Evolutionary conservation across 2,888 invertebrate genomes (phyloP).

Genomic region (Aphodius granarius): DNA sequence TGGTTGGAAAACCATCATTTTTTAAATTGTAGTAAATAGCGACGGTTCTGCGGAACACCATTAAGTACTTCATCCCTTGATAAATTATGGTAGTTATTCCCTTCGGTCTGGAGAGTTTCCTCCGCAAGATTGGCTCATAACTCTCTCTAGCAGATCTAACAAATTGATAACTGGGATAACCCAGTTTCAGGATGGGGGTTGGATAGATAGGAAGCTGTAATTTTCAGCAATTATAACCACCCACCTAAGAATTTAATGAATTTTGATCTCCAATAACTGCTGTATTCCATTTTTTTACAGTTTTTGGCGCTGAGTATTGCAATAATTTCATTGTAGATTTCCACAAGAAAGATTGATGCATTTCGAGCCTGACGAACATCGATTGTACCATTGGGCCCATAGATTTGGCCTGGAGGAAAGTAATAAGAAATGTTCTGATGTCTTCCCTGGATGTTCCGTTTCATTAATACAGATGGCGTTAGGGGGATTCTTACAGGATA

Average conservation of each 20-base stretch:
- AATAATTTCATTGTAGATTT: constrained; percentile 61
- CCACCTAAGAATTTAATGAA: no score
- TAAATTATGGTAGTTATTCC: neutral
- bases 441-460: constrained; percentile 66
- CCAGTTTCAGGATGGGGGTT: neutral
- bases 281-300: no score
- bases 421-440: constrained; percentile 56
- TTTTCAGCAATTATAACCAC: no score
- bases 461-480: constrained; percentile 73
- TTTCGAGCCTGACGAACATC: constrained; percentile 66
- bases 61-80: neutral
- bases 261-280: no score
- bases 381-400: constrained; percentile 68
- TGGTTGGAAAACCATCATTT: neutral
- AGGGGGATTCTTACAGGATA: constrained; percentile 51
- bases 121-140: neutral
- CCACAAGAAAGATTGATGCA: constrained; percentile 65
- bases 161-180: neutral
- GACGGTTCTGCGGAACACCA: neutral
- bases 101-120: neutral
- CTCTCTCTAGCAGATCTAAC: neutral
- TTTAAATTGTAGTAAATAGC: neutral
- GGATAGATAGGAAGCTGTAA: no score
- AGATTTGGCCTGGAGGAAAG: constrained; percentile 52
- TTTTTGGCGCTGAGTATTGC: no score